Percentiles rank a stretch among this genome's conserved stretches.
Conservation (phyloP, 2,888 invertebrate genomes). For the Allolobophora icterica region DNA sequence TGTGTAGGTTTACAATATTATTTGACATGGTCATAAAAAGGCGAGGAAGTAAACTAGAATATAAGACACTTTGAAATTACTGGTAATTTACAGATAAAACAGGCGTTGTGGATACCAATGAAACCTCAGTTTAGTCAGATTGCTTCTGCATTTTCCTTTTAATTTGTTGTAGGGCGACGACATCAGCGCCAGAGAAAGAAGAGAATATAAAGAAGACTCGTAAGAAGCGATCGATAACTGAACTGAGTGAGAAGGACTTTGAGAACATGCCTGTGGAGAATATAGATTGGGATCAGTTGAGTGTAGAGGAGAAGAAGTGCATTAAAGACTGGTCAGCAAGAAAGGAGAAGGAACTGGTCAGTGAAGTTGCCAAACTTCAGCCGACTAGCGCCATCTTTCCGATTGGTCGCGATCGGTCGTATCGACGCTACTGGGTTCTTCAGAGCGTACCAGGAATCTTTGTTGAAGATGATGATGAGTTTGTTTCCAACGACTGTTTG, state of each 20-base stretch:
- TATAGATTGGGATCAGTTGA: constrained; percentile 49
- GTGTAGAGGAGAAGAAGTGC: constrained; percentile 42
- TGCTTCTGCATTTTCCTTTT: not conserved
- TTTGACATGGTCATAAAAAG: not conserved
- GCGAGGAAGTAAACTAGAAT: not conserved
- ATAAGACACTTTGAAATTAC: not conserved
- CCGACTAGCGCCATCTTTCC: constrained; percentile 62
- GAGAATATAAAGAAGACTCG: not conserved
- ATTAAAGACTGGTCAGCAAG: constrained; percentile 41
- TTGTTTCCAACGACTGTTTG: constrained; percentile 51
- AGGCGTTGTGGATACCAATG: not conserved
- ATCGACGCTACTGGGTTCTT: constrained; percentile 82
- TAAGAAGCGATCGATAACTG: constrained; percentile 38
- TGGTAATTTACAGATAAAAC: not conserved
- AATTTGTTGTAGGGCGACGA: not conserved
- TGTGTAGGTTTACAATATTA: not conserved
- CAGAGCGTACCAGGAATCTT: constrained; percentile 78
- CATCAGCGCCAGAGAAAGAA: not conserved
- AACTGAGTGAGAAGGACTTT: constrained; percentile 41
- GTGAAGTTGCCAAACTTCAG: constrained; percentile 54
- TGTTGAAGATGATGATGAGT: constrained; percentile 75
- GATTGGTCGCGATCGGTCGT: constrained; percentile 82
- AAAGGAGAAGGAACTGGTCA: constrained; percentile 51
- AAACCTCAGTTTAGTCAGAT: not conserved
- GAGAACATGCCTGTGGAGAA: constrained; percentile 47